These are phyloP conservation scores for Tenebrio molitor DNA, from an alignment of 1,140 invertebrate genomes.

Conservation along the genomic window DNA sequence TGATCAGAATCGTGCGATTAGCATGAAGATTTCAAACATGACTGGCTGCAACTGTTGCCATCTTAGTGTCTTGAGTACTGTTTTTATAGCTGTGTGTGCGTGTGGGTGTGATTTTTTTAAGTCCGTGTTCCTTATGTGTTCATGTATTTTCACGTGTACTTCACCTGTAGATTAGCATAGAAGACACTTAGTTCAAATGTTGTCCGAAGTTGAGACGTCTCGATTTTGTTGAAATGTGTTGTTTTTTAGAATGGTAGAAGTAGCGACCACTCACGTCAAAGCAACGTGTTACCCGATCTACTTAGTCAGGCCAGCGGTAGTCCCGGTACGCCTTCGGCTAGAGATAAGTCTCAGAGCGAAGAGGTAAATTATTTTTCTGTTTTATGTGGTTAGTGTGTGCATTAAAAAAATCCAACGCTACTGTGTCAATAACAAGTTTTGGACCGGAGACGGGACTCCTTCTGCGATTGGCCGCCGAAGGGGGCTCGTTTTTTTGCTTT, in stretches of 20 bases:
- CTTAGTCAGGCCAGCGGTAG: constrained; percentile 86
- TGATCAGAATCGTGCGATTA: constrained; percentile 49
- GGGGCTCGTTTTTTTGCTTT: not conserved
- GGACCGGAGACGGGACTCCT: not conserved
- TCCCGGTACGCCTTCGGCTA: constrained; percentile 85
- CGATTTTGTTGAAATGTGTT: constrained; percentile 20
- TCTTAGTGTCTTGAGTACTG: constrained; percentile 47
- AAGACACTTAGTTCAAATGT: not conserved
- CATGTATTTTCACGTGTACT: constrained; percentile 43
- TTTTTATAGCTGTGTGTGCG: constrained; percentile 35
- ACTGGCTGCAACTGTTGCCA: constrained; percentile 62
- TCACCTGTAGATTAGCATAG: too few species aligned
- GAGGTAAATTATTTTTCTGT: constrained; percentile 78
- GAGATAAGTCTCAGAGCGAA: constrained; percentile 94
- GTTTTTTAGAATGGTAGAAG: constrained; percentile 75
- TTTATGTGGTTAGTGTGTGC: constrained; percentile 43
- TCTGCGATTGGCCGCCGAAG: not conserved
- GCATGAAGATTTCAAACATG: constrained; percentile 55
- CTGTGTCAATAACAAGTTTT: constrained; percentile 21
- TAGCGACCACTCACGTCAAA: constrained; percentile 81
- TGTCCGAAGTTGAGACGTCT: not conserved
- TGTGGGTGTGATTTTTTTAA: constrained; percentile 11
- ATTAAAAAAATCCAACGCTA: constrained; percentile 3
- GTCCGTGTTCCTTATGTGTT: constrained; percentile 25
- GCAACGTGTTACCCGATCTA: constrained; percentile 93